Percentiles rank a stretch among this genome's conserved stretches.
Conservation (phyloP, 2,797 vertebrate species). For the Pampus argenteus region DNA sequence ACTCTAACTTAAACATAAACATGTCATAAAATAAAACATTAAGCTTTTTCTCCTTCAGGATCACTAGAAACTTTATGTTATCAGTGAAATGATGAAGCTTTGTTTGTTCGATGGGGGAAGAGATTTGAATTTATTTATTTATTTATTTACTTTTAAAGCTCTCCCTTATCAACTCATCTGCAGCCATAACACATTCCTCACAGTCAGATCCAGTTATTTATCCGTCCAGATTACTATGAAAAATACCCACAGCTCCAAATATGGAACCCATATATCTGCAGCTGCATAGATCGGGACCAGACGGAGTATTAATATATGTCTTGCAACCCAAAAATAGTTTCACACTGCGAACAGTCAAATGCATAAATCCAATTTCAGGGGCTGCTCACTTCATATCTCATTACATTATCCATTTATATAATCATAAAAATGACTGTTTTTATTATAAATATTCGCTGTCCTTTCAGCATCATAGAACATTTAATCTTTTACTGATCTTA, state of each 20-base stretch:
- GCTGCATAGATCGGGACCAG: conserved; percentile 35
- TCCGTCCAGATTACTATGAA: conserved; percentile 32
- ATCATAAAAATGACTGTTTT: neutral
- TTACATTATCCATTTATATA: conserved; percentile 2
- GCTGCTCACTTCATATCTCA: neutral
- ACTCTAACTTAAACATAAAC: neutral
- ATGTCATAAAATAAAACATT: neutral
- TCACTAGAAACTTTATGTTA: neutral
- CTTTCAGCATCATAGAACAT: neutral
- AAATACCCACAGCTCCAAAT: conserved; percentile 48
- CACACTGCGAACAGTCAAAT: conserved; percentile 33
- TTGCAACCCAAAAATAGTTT: conserved; percentile 58
- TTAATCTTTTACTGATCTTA: conserved; percentile 31
- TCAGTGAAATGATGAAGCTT: conserved; percentile 1
- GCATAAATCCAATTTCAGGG: conserved; percentile 49
- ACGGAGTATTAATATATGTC: conserved; percentile 56
- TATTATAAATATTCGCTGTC: neutral
- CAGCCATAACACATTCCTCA: conserved; percentile 30
- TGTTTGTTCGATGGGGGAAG: conserved; percentile 1
- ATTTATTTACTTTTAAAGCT: conserved; percentile 3
- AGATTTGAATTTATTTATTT: neutral
- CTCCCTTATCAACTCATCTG: conserved; percentile 16
- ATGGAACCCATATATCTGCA: conserved; percentile 47
- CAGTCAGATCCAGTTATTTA: conserved; percentile 34
- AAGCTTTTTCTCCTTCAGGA: neutral